Evolutionary conservation across 2,113 vertebrate species (phyloP).

Genomic region (Grammomys dolichurus): DNA sequence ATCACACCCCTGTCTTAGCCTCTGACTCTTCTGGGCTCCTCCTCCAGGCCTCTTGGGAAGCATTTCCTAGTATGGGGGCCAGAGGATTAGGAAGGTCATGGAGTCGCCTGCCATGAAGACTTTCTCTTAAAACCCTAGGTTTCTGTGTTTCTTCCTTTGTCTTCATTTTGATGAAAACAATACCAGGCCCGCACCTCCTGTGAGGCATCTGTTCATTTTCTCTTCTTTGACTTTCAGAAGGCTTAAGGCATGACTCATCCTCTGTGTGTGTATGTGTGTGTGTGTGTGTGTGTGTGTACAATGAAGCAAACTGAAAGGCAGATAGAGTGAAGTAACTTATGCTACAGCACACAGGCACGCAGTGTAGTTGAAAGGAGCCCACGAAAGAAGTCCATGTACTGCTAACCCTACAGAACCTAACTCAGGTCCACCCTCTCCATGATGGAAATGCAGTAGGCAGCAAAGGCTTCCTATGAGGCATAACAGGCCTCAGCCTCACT

Average conservation of each 20-base stretch:
- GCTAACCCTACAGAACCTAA: rapidly evolving
- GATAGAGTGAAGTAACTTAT: not conserved
- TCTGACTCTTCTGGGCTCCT: not conserved
- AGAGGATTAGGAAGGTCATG: not conserved
- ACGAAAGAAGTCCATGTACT: rapidly evolving
- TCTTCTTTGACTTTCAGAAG: conserved; percentile 52
- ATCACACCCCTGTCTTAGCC: not conserved
- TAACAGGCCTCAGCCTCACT: too few species aligned
- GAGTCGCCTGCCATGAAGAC: rapidly evolving
- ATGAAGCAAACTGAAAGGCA: not conserved
- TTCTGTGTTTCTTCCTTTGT: not conserved
- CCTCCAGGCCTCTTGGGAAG: not conserved
- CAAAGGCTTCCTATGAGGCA: rapidly evolving
- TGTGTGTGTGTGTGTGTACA: not conserved
- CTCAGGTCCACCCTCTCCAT: not conserved
- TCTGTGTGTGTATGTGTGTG: not conserved
- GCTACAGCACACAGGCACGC: not conserved
- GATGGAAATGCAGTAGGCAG: rapidly evolving
- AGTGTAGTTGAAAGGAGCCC: too few species aligned
- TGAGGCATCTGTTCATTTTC: conserved; percentile 70
- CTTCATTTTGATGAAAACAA: conserved; percentile 59
- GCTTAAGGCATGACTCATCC: not conserved
- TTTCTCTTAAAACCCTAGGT: not conserved
- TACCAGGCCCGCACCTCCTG: not conserved
- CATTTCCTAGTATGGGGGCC: rapidly evolving